Conservation (phyloP, 2,797 vertebrate species). For the Chiroxiphia lanceolata region DNA sequence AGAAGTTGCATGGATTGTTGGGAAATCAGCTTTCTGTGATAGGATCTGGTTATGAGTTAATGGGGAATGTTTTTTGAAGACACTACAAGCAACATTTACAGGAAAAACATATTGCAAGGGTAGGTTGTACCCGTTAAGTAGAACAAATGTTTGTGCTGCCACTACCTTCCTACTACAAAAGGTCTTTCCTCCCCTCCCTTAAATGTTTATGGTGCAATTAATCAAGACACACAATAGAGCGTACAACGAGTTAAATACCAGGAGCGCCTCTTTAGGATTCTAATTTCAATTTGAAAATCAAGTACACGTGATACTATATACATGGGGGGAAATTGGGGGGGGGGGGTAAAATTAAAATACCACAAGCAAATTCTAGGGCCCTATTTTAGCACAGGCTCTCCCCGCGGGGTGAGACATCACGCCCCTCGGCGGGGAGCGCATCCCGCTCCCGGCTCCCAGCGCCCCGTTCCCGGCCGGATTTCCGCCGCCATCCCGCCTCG, state of each 20-base stretch:
- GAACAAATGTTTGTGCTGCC: not conserved
- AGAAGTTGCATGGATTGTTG: not conserved
- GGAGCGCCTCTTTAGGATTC: not conserved
- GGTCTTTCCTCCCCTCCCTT: not conserved
- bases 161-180: not conserved
- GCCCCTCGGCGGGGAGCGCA: not conserved
- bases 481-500: not conserved
- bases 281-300: not conserved
- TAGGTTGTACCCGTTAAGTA: not conserved
- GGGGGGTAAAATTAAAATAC: accelerated
- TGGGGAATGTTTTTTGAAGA: not conserved
- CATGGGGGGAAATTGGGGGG: too few species aligned
- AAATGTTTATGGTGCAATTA: not conserved
- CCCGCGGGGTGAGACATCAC: accelerated
- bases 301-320: accelerated
- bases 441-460: not conserved
- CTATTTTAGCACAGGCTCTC: not conserved
- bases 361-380: not conserved
- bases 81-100: not conserved
- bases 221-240: not conserved
- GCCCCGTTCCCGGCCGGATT: not conserved
- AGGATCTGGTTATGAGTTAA: not conserved
- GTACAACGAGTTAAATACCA: not conserved
- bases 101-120: not conserved
- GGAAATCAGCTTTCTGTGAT: not conserved